Evolutionary conservation across 1,140 invertebrate genomes (phyloP).

Genomic region (Caerostris extrusa): DNA sequence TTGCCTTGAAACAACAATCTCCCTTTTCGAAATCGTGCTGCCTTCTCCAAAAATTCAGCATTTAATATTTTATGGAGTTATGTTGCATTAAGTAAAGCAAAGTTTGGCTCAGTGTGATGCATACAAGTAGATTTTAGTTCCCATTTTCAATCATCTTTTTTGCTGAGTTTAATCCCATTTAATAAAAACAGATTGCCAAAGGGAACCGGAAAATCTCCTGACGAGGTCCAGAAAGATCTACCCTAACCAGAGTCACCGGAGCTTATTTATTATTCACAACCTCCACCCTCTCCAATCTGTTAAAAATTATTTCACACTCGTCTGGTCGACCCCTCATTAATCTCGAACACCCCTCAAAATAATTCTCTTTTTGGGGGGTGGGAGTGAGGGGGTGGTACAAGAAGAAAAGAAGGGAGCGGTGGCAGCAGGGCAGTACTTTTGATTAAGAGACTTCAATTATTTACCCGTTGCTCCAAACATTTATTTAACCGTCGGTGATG

Average conservation of each 20-base stretch:
- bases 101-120: too few species aligned
- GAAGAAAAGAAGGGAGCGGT: background rate
- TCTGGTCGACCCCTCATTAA: slow-evolving; percentile 36
- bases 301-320: slow-evolving; percentile 51
- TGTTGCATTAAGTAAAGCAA: too few species aligned
- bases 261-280: slow-evolving; percentile 8
- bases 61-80: too few species aligned
- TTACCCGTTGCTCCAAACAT: slow-evolving; percentile 45
- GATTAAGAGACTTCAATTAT: slow-evolving; percentile 58
- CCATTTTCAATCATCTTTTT: background rate
- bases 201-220: background rate
- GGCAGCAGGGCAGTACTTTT: background rate
- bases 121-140: too few species aligned
- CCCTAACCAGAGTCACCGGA: background rate
- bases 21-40: too few species aligned
- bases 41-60: too few species aligned
- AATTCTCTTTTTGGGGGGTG: background rate
- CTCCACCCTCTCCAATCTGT: slow-evolving; percentile 16
- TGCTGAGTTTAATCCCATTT: background rate
- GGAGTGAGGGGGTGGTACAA: too few species aligned
- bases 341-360: slow-evolving; percentile 43
- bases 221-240: background rate
- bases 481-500: slow-evolving; percentile 45
- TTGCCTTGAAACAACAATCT: too few species aligned
- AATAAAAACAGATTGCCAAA: slow-evolving; percentile 22